These are phyloP conservation scores for Varanus salvator DNA, from an alignment of 2,113 vertebrate genomes.

Conservation along the genomic window DNA sequence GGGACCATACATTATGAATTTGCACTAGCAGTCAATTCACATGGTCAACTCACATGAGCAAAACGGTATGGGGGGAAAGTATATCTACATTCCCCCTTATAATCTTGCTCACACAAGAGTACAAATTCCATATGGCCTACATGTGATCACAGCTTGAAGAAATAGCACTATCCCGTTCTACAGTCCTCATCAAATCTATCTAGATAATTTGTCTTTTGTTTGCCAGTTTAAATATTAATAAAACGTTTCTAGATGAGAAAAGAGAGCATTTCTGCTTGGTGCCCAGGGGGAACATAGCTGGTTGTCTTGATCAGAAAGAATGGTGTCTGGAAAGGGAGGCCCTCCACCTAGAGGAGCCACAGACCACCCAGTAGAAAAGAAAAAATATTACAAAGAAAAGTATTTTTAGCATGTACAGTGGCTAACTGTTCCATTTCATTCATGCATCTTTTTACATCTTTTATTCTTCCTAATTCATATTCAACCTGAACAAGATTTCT, in stretches of 20 bases:
- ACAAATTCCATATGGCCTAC: background rate
- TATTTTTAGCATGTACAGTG: slow-evolving; percentile 54
- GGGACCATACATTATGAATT: background rate
- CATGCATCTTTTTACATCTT: slow-evolving; percentile 42
- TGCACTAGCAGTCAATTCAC: background rate
- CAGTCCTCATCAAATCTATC: background rate
- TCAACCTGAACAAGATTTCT: slow-evolving; percentile 49
- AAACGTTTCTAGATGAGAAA: slow-evolving; percentile 11
- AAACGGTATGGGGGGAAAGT: background rate
- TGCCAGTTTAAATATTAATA: slow-evolving; percentile 1
- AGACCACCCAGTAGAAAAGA: slow-evolving; percentile 61
- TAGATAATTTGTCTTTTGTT: background rate
- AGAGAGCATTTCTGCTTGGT: slow-evolving; percentile 28
- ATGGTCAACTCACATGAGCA: background rate
- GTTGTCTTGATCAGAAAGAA: slow-evolving; percentile 46
- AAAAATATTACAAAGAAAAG: slow-evolving; percentile 54
- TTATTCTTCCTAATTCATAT: background rate
- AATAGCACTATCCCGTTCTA: background rate
- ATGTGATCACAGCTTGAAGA: background rate
- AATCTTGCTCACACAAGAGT: background rate
- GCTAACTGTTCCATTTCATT: slow-evolving; percentile 61
- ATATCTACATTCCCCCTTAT: background rate
- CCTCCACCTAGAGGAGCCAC: slow-evolving; percentile 26
- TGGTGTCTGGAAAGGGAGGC: background rate
- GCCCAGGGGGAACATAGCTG: slow-evolving; percentile 32